These are phyloP conservation scores for Diachrysia chrysitis DNA, from an alignment of 2,888 invertebrate species.

Conservation along the genomic window DNA sequence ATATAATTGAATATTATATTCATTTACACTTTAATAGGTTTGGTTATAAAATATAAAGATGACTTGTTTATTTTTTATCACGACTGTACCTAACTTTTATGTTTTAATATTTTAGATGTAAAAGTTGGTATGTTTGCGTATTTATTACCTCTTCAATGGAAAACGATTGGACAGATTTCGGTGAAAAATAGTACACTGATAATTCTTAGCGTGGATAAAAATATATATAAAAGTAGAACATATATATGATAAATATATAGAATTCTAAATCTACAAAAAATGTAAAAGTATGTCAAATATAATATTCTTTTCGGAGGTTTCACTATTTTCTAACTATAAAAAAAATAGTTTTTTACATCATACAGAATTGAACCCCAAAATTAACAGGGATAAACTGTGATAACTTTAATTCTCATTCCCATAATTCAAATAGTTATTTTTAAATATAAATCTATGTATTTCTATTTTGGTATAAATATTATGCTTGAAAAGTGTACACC, in stretches of 20 bases:
- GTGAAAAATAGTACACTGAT: no score
- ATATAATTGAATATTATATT: not conserved
- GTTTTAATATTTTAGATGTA: not conserved
- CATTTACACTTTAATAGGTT: not conserved
- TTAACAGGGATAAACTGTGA: conserved; percentile 10
- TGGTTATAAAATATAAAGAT: not conserved
- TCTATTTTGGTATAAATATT: not conserved
- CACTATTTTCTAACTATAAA: no score
- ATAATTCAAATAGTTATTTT: not conserved
- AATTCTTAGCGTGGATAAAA: no score
- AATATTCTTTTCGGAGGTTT: no score
- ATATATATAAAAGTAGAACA: no score
- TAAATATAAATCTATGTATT: not conserved
- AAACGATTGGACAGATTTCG: no score
- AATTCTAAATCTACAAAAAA: no score
- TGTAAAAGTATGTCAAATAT: no score
- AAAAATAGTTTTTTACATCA: conserved; percentile 16
- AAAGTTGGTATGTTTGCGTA: not conserved
- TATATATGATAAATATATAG: no score
- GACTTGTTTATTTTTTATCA: not conserved
- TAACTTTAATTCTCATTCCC: conserved; percentile 10
- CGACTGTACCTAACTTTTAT: not conserved
- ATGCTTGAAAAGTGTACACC: not conserved
- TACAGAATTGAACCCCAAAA: conserved; percentile 11
- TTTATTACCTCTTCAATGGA: conserved; percentile 6